These are phyloP conservation scores for Stegodyphus mimosarum DNA, from an alignment of 1,140 invertebrate species.

Conservation along the genomic window DNA sequence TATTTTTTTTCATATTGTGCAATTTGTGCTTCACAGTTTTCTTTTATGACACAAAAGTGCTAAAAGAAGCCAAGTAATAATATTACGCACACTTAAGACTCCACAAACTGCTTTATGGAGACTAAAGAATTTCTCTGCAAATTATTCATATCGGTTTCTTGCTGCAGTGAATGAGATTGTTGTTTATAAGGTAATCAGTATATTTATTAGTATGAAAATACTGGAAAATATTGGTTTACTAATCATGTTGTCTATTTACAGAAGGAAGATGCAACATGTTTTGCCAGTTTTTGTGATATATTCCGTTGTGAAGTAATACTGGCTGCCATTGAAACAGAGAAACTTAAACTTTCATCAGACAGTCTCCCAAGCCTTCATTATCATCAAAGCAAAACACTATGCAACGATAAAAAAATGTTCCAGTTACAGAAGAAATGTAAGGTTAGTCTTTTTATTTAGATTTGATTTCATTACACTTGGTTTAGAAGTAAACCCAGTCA, in stretches of 20 bases:
- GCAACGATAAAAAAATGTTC: slow-evolving; percentile 50
- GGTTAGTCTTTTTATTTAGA: slow-evolving; percentile 20
- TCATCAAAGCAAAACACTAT: slow-evolving; percentile 27
- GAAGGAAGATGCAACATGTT: slow-evolving; percentile 89
- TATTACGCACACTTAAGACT: too few species aligned
- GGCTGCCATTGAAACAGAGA: slow-evolving; percentile 14
- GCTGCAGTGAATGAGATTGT: too few species aligned
- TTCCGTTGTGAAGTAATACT: slow-evolving; percentile 92
- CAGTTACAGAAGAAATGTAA: slow-evolving; percentile 46
- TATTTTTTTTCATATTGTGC: too few species aligned
- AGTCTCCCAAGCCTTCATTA: slow-evolving; percentile 13
- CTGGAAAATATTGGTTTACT: not conserved
- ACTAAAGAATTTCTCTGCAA: too few species aligned
- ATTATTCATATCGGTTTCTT: too few species aligned
- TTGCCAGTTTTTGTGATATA: slow-evolving; percentile 94
- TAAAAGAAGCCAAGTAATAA: too few species aligned
- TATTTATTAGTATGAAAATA: not conserved
- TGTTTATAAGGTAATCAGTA: too few species aligned
- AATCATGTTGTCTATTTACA: slow-evolving; percentile 66
- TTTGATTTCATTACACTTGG: too few species aligned
- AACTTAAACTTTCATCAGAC: slow-evolving; percentile 28
- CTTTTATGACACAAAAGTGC: too few species aligned
- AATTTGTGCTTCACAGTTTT: too few species aligned
- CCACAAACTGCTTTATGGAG: too few species aligned
- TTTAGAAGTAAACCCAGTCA: too few species aligned